Conservation (phyloP, 2,113 vertebrate genomes). For the Gymnarchus niloticus region DNA sequence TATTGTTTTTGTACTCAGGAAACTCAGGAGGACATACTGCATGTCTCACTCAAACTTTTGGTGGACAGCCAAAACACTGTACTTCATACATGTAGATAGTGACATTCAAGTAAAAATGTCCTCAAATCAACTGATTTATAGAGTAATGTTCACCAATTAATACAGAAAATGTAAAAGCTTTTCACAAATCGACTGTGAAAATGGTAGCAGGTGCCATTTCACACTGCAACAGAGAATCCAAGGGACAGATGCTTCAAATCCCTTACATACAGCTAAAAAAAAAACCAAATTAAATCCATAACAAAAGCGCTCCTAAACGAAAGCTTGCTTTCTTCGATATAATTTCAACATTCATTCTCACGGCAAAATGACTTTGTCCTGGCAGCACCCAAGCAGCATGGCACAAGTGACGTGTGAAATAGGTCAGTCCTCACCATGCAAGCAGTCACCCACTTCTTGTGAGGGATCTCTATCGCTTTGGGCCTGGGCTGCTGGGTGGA, state of each 20-base stretch:
- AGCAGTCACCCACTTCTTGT: neutral
- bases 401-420: neutral
- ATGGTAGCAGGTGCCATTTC: neutral
- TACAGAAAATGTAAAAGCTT: slow-evolving; percentile 1
- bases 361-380: neutral
- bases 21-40: neutral
- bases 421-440: neutral
- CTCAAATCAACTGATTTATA: neutral
- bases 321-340: neutral
- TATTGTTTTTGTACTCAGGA: too few species aligned
- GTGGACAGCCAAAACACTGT: neutral
- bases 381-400: neutral
- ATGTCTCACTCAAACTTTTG: neutral
- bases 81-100: neutral
- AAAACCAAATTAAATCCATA: neutral
- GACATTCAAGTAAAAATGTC: neutral
- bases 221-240: neutral
- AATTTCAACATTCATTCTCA: slow-evolving; percentile 23
- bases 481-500: slow-evolving; percentile 56
- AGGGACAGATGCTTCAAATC: neutral
- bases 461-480: neutral
- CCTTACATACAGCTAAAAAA: neutral
- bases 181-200: too few species aligned
- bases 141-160: neutral
- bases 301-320: neutral